These are phyloP conservation scores for Drosophila mojavensis DNA, from an alignment of 1,140 invertebrate species.

Conservation along the genomic window DNA sequence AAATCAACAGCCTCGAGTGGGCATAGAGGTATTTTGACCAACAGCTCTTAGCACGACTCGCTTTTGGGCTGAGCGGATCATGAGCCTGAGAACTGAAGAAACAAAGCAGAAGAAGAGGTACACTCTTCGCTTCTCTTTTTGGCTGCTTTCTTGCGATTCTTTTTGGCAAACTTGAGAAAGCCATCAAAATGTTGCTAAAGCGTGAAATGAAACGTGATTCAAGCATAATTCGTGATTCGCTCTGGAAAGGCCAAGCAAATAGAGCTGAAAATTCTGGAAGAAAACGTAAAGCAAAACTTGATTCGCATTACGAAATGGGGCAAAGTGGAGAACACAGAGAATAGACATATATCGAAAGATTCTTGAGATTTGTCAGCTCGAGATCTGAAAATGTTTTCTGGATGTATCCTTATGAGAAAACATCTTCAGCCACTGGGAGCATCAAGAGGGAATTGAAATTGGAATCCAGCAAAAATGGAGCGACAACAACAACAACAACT, in stretches of 20 bases:
- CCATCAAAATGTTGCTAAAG: not conserved
- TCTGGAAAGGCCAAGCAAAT: not conserved
- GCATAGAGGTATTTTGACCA: not conserved
- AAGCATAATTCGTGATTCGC: not conserved
- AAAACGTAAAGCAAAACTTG: not conserved
- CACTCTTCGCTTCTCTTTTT: not conserved
- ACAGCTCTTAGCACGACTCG: slow-evolving; percentile 5
- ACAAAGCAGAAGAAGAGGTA: too few relatives aligned
- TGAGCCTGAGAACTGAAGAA: not conserved
- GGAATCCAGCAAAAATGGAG: slow-evolving; percentile 37
- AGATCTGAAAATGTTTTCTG: too few relatives aligned
- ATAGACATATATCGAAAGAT: too few relatives aligned
- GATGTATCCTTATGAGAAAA: too few relatives aligned
- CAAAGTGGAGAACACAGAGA: too few relatives aligned
- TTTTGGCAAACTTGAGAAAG: not conserved
- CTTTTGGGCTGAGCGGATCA: not conserved
- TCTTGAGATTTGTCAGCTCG: too few relatives aligned
- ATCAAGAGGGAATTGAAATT: slow-evolving; percentile 28
- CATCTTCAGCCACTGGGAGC: too few relatives aligned
- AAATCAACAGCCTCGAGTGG: not conserved
- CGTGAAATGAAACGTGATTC: slow-evolving; percentile 1
- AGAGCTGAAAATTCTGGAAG: not conserved
- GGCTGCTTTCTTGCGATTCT: not conserved
- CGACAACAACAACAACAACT: slow-evolving; percentile 35
- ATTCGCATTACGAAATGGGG: too few relatives aligned